Evolutionary conservation across 2,888 invertebrate genomes (phyloP), one percentile per base, ranked within the genome.

Genomic region (Eilema caniola): DNA sequence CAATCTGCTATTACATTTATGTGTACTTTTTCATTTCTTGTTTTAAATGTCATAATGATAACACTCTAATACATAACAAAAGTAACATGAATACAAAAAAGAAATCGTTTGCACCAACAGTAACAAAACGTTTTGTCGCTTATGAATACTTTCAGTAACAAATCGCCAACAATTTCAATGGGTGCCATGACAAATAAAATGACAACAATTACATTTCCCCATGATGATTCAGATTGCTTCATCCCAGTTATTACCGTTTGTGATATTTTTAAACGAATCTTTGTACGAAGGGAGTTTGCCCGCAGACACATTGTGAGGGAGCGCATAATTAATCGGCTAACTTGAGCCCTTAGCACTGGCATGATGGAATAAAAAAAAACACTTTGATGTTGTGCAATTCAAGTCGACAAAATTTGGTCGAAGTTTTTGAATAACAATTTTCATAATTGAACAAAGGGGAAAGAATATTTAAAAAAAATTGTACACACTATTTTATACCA

Each of bases 131-230:
- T 71, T 74, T 64, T 70, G 75, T 77, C 76, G 70, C 70, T 76
- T 77, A 81, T 75, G 75, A 78, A 81, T 82, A 80, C 77, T 72
- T 67, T 56, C 72, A 75, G 71, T 75, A 78, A 84, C 83, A 86
- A 85, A 85, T 84, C 80, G 81, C 77, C 70, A 57, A 81, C 83
- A 86, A 82, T 87, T 84, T 80, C 79, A 77, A 75, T 81, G 74
- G 78, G 68, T 74, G 77, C 72, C 74, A 75, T 80, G 83, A 81
- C 71, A 83, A 82, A 83, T 78, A 86, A 83, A 86, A 87, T 85
- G 78, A 81, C 82, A 83, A 86, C 85, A 83, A 85, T 87, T 80
- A 85, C 86, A 85, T 78, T 83, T 74, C 72, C 72, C 73, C 71
- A 70, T 23, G 69, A 80, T 67, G 75, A 25, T 73, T 69, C 64